phyloP scores from a whole-genome alignment of 1,140 invertebrate species.

The Vanessa tameamea region DNA sequence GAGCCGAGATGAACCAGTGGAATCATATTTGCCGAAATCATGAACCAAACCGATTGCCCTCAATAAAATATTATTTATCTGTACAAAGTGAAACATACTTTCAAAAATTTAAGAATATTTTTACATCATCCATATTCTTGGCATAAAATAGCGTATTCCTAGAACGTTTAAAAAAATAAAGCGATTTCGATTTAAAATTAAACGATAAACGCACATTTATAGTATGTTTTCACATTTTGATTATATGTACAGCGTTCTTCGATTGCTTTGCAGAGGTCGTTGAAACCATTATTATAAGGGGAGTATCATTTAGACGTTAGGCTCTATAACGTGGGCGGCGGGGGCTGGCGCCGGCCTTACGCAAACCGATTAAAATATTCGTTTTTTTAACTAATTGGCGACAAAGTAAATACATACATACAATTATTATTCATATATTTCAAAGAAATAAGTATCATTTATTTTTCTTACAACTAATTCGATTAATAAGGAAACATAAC shows the following conservation, averaged over 20 bases:
- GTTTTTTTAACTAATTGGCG: constrained; percentile 39
- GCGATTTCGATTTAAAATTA: background rate
- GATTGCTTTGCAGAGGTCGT: constrained; percentile 31
- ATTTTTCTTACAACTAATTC: too few relatives aligned
- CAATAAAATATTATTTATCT: too few relatives aligned
- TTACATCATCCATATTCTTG: too few relatives aligned
- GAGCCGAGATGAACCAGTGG: too few relatives aligned
- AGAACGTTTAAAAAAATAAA: background rate
- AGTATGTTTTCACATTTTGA: constrained; percentile 24
- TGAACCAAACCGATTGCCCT: too few relatives aligned
- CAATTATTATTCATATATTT: too few relatives aligned
- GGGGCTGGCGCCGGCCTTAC: constrained; percentile 48
- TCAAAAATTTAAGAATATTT: too few relatives aligned
- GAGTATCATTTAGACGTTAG: constrained; percentile 56
- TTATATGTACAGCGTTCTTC: constrained; percentile 21
- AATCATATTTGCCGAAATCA: too few relatives aligned
- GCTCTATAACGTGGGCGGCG: constrained; percentile 50
- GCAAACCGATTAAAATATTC: constrained; percentile 56
- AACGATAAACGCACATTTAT: constrained; percentile 9
- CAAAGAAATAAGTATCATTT: too few relatives aligned
- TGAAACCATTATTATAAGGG: constrained; percentile 45
- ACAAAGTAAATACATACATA: constrained; percentile 1
- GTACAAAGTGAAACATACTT: too few relatives aligned
- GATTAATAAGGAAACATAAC: too few relatives aligned
- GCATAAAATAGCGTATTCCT: too few relatives aligned